Base-by-base conservation (phyloP, 2,113 vertebrate genomes). In the Gymnobelideus leadbeateri region DNA sequence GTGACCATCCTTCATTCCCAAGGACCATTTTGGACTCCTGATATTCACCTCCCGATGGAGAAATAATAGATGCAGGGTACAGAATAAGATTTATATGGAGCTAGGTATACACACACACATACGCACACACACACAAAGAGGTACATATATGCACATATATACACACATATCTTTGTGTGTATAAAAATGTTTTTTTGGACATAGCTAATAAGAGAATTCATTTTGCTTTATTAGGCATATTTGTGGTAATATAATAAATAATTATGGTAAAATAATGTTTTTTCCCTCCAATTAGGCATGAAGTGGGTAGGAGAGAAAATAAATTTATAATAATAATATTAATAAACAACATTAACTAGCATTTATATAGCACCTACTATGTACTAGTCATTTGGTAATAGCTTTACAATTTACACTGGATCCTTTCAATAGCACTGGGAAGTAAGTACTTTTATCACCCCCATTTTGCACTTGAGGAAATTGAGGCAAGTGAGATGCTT, bases 61-160 rank as follows among this genome's bases (percentile, higher is more conserved):
- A 28, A 24, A 31, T 57, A 57, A 28, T 57, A 25, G 26, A 28
- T 9, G 28, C 55, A 57, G 26, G 55, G 55, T n/a, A 68, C 31
- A 68, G 31, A 37, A 84, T 43, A 23, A 84, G 37, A 43, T 43
- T 23, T 84, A 21, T 68, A 68, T 68, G 14, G 12, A 16, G 37
- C 11, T 23, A 23, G 16, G 43, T 84, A 23, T 43, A 1, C 8
- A 43, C 7, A 43, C 1, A 21, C 19, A 2, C 19, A 23, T 43
- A 1, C 8, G 23, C 7, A 43, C 1, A 21, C 19, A 2, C 19
- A 43, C 0, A 68, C 11, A 77, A 0, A n/a, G n/a, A 55, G 0
- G 21, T 77, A 4, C 1, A 8, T 43, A 21, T 43, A 23, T 8
- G 8, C 19, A 43, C 19, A 84, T 8, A n/a, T 6, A 28, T 6